Conservation (phyloP, 2,888 invertebrate species). For the Thyatira batis region DNA sequence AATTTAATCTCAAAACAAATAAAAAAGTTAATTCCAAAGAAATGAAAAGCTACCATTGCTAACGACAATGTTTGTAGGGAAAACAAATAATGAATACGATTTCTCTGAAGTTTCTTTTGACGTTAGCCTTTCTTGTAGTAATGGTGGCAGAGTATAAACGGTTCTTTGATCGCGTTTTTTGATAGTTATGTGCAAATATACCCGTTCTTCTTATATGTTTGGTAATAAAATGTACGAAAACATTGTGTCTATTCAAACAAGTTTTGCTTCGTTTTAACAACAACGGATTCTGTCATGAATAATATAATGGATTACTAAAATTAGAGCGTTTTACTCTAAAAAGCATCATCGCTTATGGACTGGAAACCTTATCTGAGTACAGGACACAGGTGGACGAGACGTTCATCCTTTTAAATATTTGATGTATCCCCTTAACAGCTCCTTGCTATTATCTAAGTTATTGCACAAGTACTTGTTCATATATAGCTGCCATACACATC, state of each 20-base stretch:
- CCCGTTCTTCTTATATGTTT: too few relatives aligned
- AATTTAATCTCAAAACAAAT: slow-evolving; percentile 30
- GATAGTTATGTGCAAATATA: neutral
- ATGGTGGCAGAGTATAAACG: neutral
- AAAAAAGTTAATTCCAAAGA: slow-evolving; percentile 3
- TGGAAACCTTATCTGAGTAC: slow-evolving; percentile 41
- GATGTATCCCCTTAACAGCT: slow-evolving; percentile 64
- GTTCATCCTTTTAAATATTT: slow-evolving; percentile 67
- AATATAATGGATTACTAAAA: slow-evolving; percentile 1
- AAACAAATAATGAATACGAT: neutral
- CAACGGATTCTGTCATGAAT: neutral
- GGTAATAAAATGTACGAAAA: neutral
- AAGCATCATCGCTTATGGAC: slow-evolving; percentile 34
- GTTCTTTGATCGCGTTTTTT: neutral
- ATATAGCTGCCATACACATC: slow-evolving; percentile 9
- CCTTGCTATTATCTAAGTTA: slow-evolving; percentile 45
- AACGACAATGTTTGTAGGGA: neutral
- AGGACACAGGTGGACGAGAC: slow-evolving; percentile 67
- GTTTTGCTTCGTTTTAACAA: neutral
- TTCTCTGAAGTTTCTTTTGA: neutral
- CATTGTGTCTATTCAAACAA: neutral
- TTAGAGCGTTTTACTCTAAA: slow-evolving; percentile 10
- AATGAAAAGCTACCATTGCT: neutral
- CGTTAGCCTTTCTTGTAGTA: neutral
- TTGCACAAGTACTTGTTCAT: slow-evolving; percentile 18